Evolutionary conservation across 1,140 invertebrate species (phyloP).

Genomic region (Macrocentrus cingulum): DNA sequence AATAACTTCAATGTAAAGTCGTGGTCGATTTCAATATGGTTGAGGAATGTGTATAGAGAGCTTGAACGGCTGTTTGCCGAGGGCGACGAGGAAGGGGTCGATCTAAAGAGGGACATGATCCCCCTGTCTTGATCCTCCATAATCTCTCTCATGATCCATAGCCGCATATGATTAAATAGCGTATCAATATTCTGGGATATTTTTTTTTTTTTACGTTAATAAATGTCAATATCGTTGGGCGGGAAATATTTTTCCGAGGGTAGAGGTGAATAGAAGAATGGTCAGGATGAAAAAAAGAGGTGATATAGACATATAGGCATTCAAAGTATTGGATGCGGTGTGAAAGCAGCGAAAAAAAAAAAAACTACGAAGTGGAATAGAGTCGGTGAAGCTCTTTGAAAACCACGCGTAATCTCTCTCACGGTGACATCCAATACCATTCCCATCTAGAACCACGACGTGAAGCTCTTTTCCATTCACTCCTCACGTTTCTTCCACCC

Average conservation of each 20-base stretch:
- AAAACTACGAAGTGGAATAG: slow-evolving; percentile 14
- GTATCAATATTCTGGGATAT: neutral
- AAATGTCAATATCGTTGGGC: too few species aligned
- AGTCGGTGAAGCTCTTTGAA: slow-evolving; percentile 26
- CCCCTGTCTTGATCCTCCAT: neutral
- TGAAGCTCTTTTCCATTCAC: slow-evolving; percentile 19
- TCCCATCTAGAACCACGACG: slow-evolving; percentile 19
- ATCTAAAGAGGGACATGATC: neutral
- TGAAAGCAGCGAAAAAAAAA: slow-evolving; percentile 8
- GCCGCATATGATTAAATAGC: slow-evolving; percentile 1
- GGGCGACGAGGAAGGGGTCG: neutral
- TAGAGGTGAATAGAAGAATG: too few species aligned
- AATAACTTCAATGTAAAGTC: neutral
- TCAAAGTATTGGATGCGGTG: neutral
- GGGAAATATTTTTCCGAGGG: too few species aligned
- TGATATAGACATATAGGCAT: too few species aligned
- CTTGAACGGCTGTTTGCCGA: neutral
- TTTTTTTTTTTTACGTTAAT: too few species aligned
- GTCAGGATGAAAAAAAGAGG: too few species aligned
- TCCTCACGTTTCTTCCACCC: slow-evolving; percentile 3
- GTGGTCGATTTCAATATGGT: slow-evolving; percentile 13
- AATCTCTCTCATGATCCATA: neutral
- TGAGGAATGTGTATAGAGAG: slow-evolving; percentile 4
- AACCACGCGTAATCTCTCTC: slow-evolving; percentile 28
- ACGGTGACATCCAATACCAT: slow-evolving; percentile 31